Base-by-base conservation (phyloP, 2,888 invertebrate species). In the Plusia festucae region DNA sequence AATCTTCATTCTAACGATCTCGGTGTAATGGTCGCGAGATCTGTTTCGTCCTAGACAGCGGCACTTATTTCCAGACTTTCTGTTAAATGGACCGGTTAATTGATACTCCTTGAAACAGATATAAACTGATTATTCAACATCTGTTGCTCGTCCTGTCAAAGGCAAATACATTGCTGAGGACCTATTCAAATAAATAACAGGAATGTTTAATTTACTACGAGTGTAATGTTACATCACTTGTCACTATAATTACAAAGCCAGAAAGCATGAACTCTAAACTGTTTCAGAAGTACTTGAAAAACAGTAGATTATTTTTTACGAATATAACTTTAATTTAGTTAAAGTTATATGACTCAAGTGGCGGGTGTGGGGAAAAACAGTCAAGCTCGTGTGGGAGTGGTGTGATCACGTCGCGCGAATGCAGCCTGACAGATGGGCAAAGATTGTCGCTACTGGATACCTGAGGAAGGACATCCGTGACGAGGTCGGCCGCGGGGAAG, bases 61-160 rank as follows among this genome's bases (percentile, higher is more conserved):
- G 82, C 86, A 88, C 87, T 92, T 89, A 90, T 80, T 81, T 70
- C 84, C 92, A 92, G 91, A 85, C 86, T 85, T 85, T 84, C 81
- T 83, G 90, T 84, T 88, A 86, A 93, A 92, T 93, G 89, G 83
- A 55, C 85, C 87, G 87, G 79, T 80, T 86, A 89, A 87, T 85
- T 86, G 85, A 87, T 82, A 84, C 84, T 82, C 72, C 70, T 73
- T 70, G 67, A 76, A 78, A 81, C 79, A 79, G 82, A 85, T 86
- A 85, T 84, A 83, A 85, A 84, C 85, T 88, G 86, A 88, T 89
- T 88, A 82, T 81, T 80, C 82, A 85, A 76, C 82, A 85, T 84
- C 88, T 89, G 86, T 84, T 86, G 82, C 80, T 83, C 76, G 79
- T 67, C 65, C 70, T 68, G 72, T 71, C 71, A 76, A 61, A 61